Conservation (phyloP, 2,113 vertebrate genomes). For the Hippocampus zosterae region DNA sequence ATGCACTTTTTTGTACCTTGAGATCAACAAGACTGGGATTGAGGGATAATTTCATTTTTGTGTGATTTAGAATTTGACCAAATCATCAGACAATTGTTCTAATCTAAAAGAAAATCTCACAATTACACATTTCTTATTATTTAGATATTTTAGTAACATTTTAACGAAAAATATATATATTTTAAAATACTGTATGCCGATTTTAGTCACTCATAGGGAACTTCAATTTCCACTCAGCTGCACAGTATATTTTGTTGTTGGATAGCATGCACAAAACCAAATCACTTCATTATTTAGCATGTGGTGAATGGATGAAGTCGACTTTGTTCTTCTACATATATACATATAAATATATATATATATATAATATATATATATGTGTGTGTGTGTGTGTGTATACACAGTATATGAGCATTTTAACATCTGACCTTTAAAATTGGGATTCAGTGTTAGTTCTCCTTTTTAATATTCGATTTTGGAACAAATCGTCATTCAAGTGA, state of each 20-base stretch:
- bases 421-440: not conserved
- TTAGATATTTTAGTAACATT: no score
- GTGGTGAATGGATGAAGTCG: not conserved
- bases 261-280: not conserved
- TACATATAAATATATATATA: no score
- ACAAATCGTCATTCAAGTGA: not conserved
- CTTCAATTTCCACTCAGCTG: not conserved
- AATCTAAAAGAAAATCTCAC: not conserved
- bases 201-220: not conserved
- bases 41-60: no score
- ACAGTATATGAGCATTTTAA: not conserved
- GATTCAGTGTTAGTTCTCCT: not conserved
- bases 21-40: no score
- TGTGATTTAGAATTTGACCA: no score
- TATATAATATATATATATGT: not conserved
- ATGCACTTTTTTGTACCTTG: not conserved
- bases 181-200: not conserved
- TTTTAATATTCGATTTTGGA: not conserved
- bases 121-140: not conserved
- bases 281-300: not conserved
- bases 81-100: no score
- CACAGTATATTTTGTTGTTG: not conserved
- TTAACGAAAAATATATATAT: no score
- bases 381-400: no score
- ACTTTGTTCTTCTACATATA: not conserved